These are phyloP conservation scores for Melanotaenia pygmaea DNA, from an alignment of 2,797 vertebrate genomes.

Conservation along the genomic window DNA sequence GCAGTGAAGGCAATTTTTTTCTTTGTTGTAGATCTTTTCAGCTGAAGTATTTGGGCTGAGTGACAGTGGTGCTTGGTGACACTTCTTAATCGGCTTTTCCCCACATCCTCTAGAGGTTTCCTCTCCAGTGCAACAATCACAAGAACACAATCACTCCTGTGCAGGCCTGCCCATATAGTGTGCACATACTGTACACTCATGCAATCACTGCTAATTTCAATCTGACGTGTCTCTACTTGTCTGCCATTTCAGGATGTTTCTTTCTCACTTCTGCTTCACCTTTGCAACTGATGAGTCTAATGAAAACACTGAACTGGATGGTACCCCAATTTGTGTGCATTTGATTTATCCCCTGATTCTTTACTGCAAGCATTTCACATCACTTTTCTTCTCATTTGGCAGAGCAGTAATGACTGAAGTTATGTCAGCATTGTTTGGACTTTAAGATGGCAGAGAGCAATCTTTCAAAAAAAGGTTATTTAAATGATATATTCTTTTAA, in stretches of 20 bases:
- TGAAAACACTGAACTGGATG: constrained; percentile 4
- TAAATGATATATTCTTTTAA: constrained; percentile 3
- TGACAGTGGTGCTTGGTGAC: constrained; percentile 65
- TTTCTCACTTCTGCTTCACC: constrained; percentile 15
- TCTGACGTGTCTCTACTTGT: constrained; percentile 2
- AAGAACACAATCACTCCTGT: constrained; percentile 63
- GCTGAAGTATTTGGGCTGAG: constrained; percentile 60
- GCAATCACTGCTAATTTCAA: constrained; percentile 3
- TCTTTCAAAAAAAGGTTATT: constrained; percentile 3
- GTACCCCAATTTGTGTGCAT: constrained; percentile 15
- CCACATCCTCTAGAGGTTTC: constrained; percentile 63
- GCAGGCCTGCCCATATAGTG: constrained; percentile 43
- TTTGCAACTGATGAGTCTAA: background rate
- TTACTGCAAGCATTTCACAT: constrained; percentile 10
- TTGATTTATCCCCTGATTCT: constrained; percentile 35
- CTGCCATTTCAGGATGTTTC: background rate
- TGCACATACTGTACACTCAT: constrained; percentile 8
- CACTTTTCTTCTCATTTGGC: constrained; percentile 23
- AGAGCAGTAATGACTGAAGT: constrained; percentile 9
- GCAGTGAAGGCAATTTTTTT: constrained; percentile 38
- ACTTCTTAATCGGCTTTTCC: constrained; percentile 77
- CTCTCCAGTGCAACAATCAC: constrained; percentile 54
- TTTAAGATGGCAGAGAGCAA: constrained; percentile 16
- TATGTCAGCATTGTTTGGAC: constrained; percentile 24
- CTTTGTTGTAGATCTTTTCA: constrained; percentile 56